Evolutionary conservation across 2,888 invertebrate genomes (phyloP).

Genomic region (Apocheima hispidaria): DNA sequence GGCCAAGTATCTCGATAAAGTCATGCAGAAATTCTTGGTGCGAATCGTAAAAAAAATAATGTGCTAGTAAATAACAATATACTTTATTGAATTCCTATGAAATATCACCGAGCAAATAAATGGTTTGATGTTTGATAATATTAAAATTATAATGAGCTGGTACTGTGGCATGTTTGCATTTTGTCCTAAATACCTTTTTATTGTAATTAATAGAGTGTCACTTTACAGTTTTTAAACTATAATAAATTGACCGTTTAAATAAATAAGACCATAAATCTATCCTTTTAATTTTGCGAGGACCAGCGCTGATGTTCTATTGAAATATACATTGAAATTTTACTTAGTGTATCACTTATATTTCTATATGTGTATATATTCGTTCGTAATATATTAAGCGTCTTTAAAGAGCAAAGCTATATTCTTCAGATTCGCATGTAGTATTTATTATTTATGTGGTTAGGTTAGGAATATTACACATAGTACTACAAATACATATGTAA

Average conservation of each 20-base stretch:
- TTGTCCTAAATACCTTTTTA: neutral
- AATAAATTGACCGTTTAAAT: conserved; percentile 42
- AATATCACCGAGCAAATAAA: neutral
- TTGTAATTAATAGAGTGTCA: conserved; percentile 42
- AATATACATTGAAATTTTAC: conserved; percentile 31
- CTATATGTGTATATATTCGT: neutral
- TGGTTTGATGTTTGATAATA: neutral
- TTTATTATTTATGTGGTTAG: conserved; percentile 16
- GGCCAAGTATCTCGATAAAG: conserved; percentile 1
- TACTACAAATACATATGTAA: conserved; percentile 37
- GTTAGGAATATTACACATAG: too few species aligned
- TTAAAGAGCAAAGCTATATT: conserved; percentile 32
- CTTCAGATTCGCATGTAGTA: conserved; percentile 12
- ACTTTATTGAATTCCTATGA: neutral
- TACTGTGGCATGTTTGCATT: too few species aligned
- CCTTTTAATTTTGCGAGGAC: conserved; percentile 47
- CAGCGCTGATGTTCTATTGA: conserved; percentile 46
- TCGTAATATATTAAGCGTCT: conserved; percentile 9
- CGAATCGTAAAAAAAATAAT: neutral
- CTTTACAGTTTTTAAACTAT: conserved; percentile 42
- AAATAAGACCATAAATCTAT: conserved; percentile 47
- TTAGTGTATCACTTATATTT: conserved; percentile 5
- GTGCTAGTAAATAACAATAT: neutral
- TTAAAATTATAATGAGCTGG: neutral
- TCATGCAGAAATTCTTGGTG: neutral